Base-by-base conservation (phyloP, 2,113 vertebrate genomes). In the Lasiurus borealis region DNA sequence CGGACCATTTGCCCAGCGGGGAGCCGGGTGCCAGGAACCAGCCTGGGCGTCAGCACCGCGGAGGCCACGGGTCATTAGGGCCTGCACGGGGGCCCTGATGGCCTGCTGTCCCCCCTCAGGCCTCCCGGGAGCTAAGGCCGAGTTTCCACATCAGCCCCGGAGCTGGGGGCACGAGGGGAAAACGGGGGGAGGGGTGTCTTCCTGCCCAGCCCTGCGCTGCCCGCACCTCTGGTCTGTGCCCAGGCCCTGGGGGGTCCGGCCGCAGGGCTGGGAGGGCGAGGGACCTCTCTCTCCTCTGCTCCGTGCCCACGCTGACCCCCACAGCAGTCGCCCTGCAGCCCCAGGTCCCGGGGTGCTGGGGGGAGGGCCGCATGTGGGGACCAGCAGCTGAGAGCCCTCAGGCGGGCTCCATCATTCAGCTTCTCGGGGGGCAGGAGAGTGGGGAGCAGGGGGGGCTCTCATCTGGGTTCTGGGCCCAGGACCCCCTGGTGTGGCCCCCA, bases 1-100 rank as follows among this genome's bases (percentile, higher is more conserved):
- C 95, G 36, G 87, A 84, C 93, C 98, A 98, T 98, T 98, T 98
- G 94, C 94, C 83, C 8, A 25, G 57, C 57, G 1, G 57, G 84
- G 59, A 52, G 88, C 27, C 40, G 40, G 40, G 40, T 40, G 40
- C 40, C 75, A 5, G 81, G 73, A 59, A 34, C 0, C 34, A 54
- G 40, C 11, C 34, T 2, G 15, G 62, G 5, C 21, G 18, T 93
- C 95, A 93, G 90, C 88, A 23, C 52, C 77, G 80, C 76, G 44
- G 0, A 7, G 66, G 29, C 48, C 15, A 6, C 0, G 2, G 36
- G 77, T 52, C 80, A 92, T 96, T 95, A 96, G 69, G 21, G 64
- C 44, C 85, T 52, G 95, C 85, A 95, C 1, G 69, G 94, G 83
- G 82, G 40, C 1, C 93, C 34, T 4, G 27, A 21, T 31, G 75